Evolutionary conservation across 2,113 vertebrate species (phyloP), one percentile per base, ranked within the genome.

Genomic region (Nerophis lumbriciformis): DNA sequence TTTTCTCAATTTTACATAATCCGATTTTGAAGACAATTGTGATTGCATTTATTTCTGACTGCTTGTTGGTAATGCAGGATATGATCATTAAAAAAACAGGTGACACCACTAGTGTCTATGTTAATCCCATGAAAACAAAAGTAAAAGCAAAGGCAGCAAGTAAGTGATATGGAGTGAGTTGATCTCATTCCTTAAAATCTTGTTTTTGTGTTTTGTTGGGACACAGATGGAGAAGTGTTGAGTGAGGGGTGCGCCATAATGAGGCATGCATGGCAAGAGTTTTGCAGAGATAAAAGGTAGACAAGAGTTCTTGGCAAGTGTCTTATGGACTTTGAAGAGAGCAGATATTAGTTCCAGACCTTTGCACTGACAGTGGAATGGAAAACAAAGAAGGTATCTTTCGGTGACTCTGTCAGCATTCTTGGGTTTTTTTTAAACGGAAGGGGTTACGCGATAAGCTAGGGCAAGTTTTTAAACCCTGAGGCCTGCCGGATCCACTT

Each of bases 381-480:
- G 7, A 44, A 49, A 58, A 61, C 12, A 57, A 21, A 8, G 39
- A 16, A n/a, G 6, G 13, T 11, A 48, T 53, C 54, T 16, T 28
- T 47, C 50, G 13, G 21, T 50, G 48, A 67, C 35, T 5, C 1
- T 3, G 37, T 14, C 59, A 6, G 61, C 16, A 59, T 76, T 84
- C 78, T 64, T 79, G 84, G 28, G 28, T 86, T 84, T 78, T 76
- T 73, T 79, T 82, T 79, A 80, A 84, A 72, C 67, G 36, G 69
- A 61, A 70, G 56, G 66, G 74, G 60, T 69, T n/a, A 63, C 58
- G 49, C 4, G 81, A 82, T 80, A 65, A 78, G 79, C 74, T 19
- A 60, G 50, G 77, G 79, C 73, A 77, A 49, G 75, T 78, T 69
- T 69, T 38, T 66, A 59, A 60, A 72, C 72, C 81, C 76, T 0